These are phyloP conservation scores for Schizopygopsis malacanthus DNA, from an alignment of 2,797 vertebrate species.

Conservation along the genomic window DNA sequence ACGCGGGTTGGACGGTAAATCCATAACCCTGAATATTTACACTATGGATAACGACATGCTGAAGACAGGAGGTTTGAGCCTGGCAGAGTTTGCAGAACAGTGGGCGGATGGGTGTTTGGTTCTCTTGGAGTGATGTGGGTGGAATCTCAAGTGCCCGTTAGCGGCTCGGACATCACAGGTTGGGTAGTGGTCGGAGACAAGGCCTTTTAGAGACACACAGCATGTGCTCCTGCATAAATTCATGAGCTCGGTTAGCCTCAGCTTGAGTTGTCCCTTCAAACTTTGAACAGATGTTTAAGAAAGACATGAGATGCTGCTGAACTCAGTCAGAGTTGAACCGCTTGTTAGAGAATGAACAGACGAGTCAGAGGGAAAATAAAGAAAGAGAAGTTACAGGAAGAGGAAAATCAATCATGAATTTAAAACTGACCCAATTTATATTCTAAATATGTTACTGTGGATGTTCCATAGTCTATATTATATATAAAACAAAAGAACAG, in stretches of 20 bases:
- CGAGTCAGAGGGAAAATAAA: background rate
- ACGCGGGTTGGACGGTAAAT: constrained; percentile 23
- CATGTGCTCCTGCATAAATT: constrained; percentile 54
- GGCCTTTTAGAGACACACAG: constrained; percentile 40
- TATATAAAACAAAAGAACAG: background rate
- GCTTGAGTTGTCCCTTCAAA: constrained; percentile 39
- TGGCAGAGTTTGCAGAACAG: constrained; percentile 9
- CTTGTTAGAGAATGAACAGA: background rate
- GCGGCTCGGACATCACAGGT: constrained; percentile 50
- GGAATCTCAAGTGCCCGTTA: constrained; percentile 49
- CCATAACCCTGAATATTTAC: constrained; percentile 50
- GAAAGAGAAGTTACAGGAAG: background rate
- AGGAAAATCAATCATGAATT: background rate
- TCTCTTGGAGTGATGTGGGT: constrained; percentile 35
- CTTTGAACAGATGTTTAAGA: constrained; percentile 50
- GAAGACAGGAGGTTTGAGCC: constrained; percentile 14
- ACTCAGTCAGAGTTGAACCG: constrained; percentile 14
- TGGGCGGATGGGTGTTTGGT: constrained; percentile 36
- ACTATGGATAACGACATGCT: constrained; percentile 6
- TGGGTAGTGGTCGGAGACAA: constrained; percentile 20
- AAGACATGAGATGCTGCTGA: constrained; percentile 18
- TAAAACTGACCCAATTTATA: background rate
- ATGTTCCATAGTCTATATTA: background rate
- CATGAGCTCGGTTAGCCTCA: constrained; percentile 37
- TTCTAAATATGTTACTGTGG: background rate